A percentile compares a stretch with the other conserved stretches of the same genome.
phyloP scores from a whole-genome alignment of 2,888 invertebrate genomes.

The Netelia fuscicornis region DNA sequence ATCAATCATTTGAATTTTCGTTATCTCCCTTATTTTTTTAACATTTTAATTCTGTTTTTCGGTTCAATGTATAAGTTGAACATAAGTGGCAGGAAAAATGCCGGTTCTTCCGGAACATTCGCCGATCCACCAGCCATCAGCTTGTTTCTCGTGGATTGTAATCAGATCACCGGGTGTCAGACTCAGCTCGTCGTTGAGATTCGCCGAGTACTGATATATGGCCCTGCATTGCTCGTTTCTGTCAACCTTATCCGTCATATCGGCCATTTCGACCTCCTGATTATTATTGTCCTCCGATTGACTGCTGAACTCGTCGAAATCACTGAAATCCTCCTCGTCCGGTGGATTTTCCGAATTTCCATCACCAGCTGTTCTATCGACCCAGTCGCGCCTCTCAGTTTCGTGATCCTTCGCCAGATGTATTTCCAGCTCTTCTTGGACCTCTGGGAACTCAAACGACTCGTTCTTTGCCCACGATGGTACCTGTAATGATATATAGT shows the following conservation, averaged over 20 bases:
- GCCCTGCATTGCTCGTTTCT: slow-evolving; percentile 89
- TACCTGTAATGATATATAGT: slow-evolving; percentile 85
- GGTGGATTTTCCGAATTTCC: slow-evolving; percentile 92
- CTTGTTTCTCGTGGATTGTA: slow-evolving; percentile 95
- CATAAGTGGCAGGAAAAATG: slow-evolving; percentile 97
- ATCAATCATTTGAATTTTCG: not conserved
- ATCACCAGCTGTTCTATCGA: slow-evolving; percentile 91
- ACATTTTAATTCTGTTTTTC: not conserved
- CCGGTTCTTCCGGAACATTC: slow-evolving; percentile 94
- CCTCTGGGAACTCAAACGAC: slow-evolving; percentile 84
- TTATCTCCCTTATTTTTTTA: not conserved
- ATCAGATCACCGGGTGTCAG: slow-evolving; percentile 92
- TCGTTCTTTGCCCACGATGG: slow-evolving; percentile 92
- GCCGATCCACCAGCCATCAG: slow-evolving; percentile 98
- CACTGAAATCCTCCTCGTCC: slow-evolving; percentile 88
- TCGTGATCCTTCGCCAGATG: slow-evolving; percentile 78
- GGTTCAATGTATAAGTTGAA: slow-evolving; percentile 89
- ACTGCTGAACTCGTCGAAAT: slow-evolving; percentile 88
- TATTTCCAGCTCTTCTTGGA: slow-evolving; percentile 78
- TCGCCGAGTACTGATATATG: slow-evolving; percentile 94
- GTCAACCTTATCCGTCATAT: slow-evolving; percentile 70
- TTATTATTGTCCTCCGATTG: slow-evolving; percentile 84
- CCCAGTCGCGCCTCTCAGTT: slow-evolving; percentile 87
- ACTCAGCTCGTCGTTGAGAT: slow-evolving; percentile 94
- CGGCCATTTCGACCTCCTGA: slow-evolving; percentile 82